A percentile compares a stretch with the other conserved stretches of the same genome.
Conservation (phyloP, 2,888 invertebrate genomes). For the Drosophila cyrtoloma region DNA sequence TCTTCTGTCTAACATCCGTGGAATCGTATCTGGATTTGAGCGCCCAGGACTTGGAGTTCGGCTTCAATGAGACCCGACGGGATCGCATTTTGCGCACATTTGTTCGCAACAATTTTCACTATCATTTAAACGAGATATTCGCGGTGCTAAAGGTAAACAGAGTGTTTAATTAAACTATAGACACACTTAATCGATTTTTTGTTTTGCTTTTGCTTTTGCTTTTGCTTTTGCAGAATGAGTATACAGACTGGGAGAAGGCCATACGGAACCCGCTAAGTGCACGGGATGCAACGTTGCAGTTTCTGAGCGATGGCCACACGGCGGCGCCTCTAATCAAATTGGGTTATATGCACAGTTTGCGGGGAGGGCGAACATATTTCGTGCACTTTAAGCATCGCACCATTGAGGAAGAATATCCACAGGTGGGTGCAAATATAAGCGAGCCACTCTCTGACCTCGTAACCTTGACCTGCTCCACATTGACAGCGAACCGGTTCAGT, state of each 20-base stretch:
- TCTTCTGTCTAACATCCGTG: constrained; percentile 93
- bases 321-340: constrained; percentile 93
- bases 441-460: constrained; percentile 1
- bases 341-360: constrained; percentile 92
- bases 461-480: constrained; percentile 16
- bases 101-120: constrained; percentile 97
- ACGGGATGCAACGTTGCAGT: constrained; percentile 93
- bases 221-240: constrained; percentile 90
- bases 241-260: constrained; percentile 97
- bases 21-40: constrained; percentile 93
- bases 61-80: constrained; percentile 94
- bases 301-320: constrained; percentile 96
- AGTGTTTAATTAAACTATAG: not conserved
- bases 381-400: constrained; percentile 95
- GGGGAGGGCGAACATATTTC: constrained; percentile 93
- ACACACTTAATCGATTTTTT: not conserved
- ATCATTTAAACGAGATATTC: constrained; percentile 97
- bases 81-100: constrained; percentile 95
- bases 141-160: constrained; percentile 90
- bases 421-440: constrained; percentile 86
- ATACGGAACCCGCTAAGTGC: constrained; percentile 94
- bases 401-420: constrained; percentile 91
- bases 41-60: constrained; percentile 94
- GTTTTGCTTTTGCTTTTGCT: not conserved
- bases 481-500: constrained; percentile 92